Conservation (phyloP, 1,140 invertebrate species). For the Helicorthomorpha holstii region DNA sequence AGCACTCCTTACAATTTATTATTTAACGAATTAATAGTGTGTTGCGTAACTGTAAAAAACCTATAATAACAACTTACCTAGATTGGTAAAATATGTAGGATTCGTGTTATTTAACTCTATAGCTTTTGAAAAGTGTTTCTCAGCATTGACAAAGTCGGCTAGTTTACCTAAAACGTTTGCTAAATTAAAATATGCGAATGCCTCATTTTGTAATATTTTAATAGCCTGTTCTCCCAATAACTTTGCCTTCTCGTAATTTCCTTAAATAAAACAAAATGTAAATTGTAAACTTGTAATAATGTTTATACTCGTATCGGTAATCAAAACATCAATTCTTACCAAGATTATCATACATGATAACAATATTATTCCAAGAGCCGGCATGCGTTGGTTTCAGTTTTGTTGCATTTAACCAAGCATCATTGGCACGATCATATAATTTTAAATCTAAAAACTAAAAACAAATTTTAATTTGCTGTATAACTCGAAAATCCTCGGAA, state of each 20-base stretch:
- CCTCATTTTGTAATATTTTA: constrained; percentile 44
- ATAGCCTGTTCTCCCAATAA: constrained; percentile 48
- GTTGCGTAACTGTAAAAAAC: too few species aligned
- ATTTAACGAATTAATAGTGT: not conserved
- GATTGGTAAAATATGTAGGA: constrained; percentile 61
- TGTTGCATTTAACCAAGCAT: constrained; percentile 64
- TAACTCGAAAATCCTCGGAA: not conserved
- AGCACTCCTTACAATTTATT: constrained; percentile 49
- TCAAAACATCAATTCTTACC: constrained; percentile 23
- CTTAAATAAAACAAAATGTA: constrained; percentile 21
- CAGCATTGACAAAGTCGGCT: constrained; percentile 53
- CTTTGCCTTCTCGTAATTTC: constrained; percentile 45
- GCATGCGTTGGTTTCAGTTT: constrained; percentile 52
- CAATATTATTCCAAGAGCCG: constrained; percentile 78
- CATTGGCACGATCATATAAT: constrained; percentile 37
- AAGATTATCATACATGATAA: constrained; percentile 70
- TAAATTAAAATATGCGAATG: constrained; percentile 63
- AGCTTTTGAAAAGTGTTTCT: constrained; percentile 57
- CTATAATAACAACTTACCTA: too few species aligned
- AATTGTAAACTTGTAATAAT: not conserved
- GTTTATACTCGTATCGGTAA: not conserved
- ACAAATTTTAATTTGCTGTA: not conserved
- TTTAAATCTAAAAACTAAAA: constrained; percentile 44
- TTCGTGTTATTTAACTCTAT: constrained; percentile 47
- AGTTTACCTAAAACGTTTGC: constrained; percentile 77